Evolutionary conservation across 2,113 vertebrate genomes (phyloP), one percentile per base, ranked within the genome.

Genomic region (Rhea pennata): DNA sequence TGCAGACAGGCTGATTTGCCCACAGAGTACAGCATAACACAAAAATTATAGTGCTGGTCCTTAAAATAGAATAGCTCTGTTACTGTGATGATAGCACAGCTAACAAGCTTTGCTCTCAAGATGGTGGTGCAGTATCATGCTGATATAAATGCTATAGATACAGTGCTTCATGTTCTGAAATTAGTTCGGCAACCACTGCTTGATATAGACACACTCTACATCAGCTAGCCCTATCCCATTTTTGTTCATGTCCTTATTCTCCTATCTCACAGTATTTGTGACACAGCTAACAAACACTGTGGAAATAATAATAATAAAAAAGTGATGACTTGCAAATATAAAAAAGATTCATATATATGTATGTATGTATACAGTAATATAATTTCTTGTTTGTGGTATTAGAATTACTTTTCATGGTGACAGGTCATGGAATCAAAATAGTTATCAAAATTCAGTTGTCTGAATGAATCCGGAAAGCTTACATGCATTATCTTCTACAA

Each of bases 51-150:
- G 4, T 11, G 15, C 39, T 9, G 2, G 8, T 79, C 20, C 15
- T 75, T 95, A 51, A 77, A 69, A 69, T 19, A 61, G 39, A 42
- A 22, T 42, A 33, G 6, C 5, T 89, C 4, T 44, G 5, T 50
- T 84, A 50, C 20, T 6, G 40, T 39, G 15, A 22, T 24, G 12
- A 56, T 13, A 67, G 46, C 22, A 58, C 22, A 53, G 24, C 14
- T 88, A 21, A 16, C 74, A 58, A 26, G 8, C 6, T 13, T 74
- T 81, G 4, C 4, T 58, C 24, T 50, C 0, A 0, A 62, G 23
- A 39, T 1, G 1, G n/a, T 44, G n/a, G 9, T 58, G 27, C 46
- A 67, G 13, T 39, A n/a, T 62, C 13, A 21, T 13, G 15, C 42
- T 84, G 69, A 61, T 24, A 69, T 7, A 50, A 31, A 58, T 13